Conservation (phyloP, 1,140 invertebrate species). For the Drosophila takahashii region DNA sequence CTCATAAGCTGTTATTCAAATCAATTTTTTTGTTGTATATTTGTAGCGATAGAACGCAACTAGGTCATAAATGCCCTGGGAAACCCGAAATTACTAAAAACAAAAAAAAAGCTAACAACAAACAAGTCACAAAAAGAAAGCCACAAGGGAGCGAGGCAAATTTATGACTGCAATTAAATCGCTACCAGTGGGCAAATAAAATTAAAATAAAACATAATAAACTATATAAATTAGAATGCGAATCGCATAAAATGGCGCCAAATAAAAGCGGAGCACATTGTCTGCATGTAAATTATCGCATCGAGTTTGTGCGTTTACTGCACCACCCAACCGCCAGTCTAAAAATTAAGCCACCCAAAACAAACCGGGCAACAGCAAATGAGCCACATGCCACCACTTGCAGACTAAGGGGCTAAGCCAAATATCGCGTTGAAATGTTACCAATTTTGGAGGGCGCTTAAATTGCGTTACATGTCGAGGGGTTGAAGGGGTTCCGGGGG, state of each 20-base stretch:
- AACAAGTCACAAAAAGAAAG: constrained; percentile 26
- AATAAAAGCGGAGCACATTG: constrained; percentile 22
- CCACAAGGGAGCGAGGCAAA: constrained; percentile 19
- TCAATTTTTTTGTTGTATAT: constrained; percentile 4
- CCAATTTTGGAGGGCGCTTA: constrained; percentile 69
- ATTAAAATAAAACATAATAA: constrained; percentile 48
- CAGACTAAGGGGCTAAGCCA: constrained; percentile 31
- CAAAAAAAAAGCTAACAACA: constrained; percentile 27
- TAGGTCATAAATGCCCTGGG: constrained; percentile 29
- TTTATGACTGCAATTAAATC: constrained; percentile 73
- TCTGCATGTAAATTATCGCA: constrained; percentile 62
- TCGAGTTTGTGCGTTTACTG: constrained; percentile 48
- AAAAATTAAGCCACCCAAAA: constrained; percentile 15
- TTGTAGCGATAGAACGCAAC: not conserved
- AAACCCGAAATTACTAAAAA: constrained; percentile 27
- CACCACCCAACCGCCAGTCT: constrained; percentile 13
- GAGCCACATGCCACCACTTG: constrained; percentile 67
- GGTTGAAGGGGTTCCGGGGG: not conserved
- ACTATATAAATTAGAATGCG: constrained; percentile 53
- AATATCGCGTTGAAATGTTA: constrained; percentile 75
- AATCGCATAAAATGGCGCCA: constrained; percentile 45
- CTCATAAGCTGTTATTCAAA: constrained; percentile 18
- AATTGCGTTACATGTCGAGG: constrained; percentile 66
- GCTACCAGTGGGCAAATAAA: constrained; percentile 32
- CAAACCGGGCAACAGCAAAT: constrained; percentile 25